These are phyloP conservation scores for Carterocephalus palaemon DNA, from an alignment of 2,888 invertebrate species.

Conservation along the genomic window DNA sequence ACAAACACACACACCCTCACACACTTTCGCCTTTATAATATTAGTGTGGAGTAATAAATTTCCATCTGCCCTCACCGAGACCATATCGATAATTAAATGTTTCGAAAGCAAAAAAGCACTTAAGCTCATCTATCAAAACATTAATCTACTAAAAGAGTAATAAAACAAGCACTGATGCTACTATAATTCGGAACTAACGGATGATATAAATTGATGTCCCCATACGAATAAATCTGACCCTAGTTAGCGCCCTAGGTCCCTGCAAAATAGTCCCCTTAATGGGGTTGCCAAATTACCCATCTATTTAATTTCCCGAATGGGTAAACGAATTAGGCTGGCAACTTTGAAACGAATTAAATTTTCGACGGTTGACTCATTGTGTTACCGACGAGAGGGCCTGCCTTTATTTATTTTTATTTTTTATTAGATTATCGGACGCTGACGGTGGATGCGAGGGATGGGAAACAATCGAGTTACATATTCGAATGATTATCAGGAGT, in stretches of 20 bases:
- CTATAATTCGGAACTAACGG: constrained; percentile 34
- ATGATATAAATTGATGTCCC: constrained; percentile 51
- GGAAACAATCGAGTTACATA: constrained; percentile 29
- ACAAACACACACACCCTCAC: too few species aligned
- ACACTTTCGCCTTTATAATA: too few species aligned
- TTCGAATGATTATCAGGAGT: constrained; percentile 18
- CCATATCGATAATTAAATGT: neutral
- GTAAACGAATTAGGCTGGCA: constrained; percentile 76
- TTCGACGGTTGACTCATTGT: constrained; percentile 64
- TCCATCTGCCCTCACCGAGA: too few species aligned
- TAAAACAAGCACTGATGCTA: constrained; percentile 14
- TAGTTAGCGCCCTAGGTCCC: constrained; percentile 54
- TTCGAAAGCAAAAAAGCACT: constrained; percentile 10
- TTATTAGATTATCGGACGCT: constrained; percentile 41
- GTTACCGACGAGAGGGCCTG: constrained; percentile 32
- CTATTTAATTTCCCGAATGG: constrained; percentile 77
- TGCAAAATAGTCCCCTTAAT: constrained; percentile 56
- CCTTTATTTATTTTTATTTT: constrained; percentile 32
- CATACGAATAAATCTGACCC: constrained; percentile 59
- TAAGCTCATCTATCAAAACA: constrained; percentile 12
- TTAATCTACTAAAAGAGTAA: constrained; percentile 10
- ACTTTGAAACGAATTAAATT: constrained; percentile 74
- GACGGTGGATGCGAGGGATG: constrained; percentile 29
- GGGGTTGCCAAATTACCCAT: constrained; percentile 75
- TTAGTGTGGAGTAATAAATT: too few species aligned